Conservation (phyloP, 2,113 vertebrate genomes). For the Neofelis nebulosa region DNA sequence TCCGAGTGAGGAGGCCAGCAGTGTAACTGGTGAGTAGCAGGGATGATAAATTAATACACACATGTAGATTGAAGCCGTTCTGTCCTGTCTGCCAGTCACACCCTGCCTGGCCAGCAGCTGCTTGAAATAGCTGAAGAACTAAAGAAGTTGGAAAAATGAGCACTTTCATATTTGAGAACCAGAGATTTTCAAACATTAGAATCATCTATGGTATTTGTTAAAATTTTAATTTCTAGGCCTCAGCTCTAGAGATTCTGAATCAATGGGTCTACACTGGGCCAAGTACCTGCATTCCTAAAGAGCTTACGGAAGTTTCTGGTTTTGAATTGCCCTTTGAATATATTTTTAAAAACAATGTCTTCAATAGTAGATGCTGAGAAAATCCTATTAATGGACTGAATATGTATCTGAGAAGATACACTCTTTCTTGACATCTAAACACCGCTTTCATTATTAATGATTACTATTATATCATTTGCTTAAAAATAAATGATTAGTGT, state of each 20-base stretch:
- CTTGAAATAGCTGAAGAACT: not conserved
- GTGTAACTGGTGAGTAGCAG: not conserved
- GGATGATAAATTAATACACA: not conserved
- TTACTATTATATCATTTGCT: not conserved
- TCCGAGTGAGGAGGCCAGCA: not conserved
- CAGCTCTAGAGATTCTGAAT: not conserved
- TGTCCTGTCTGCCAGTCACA: not conserved
- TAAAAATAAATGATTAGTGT: conserved; percentile 38
- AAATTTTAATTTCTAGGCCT: not conserved
- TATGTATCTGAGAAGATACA: not conserved
- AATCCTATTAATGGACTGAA: not conserved
- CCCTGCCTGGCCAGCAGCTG: not conserved
- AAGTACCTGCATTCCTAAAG: not conserved
- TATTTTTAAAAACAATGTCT: not conserved
- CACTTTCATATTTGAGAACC: not conserved
- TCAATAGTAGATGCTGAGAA: not conserved
- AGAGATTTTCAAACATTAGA: not conserved
- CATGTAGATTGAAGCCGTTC: not conserved
- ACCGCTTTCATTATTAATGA: not conserved
- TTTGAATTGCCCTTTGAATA: not conserved
- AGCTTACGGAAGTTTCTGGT: not conserved
- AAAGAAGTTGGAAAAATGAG: not conserved
- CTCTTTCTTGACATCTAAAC: not conserved
- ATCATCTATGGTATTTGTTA: not conserved
- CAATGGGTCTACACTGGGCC: not conserved